These are phyloP conservation scores for Emesis furor DNA, from an alignment of 2,888 invertebrate species.

Conservation along the genomic window DNA sequence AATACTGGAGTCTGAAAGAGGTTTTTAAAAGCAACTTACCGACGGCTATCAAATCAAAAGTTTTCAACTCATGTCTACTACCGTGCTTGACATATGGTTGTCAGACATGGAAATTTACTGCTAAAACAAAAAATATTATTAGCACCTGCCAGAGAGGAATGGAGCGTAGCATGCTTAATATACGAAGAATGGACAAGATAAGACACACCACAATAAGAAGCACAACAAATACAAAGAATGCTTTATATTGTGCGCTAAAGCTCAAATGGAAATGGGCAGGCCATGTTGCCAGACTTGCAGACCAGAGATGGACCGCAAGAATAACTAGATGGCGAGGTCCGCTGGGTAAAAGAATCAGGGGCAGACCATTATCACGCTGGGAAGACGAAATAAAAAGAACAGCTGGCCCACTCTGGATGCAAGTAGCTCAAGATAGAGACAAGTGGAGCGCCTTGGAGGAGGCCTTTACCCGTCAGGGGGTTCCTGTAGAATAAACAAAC, in stretches of 20 bases:
- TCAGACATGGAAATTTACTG: too few relatives aligned
- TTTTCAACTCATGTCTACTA: too few relatives aligned
- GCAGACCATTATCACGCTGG: background rate
- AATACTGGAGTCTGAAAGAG: too few relatives aligned
- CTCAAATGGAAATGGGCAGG: background rate
- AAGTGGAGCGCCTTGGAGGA: background rate
- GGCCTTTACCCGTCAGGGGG: background rate
- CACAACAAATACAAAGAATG: background rate
- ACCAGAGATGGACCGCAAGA: background rate
- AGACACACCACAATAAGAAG: too few relatives aligned
- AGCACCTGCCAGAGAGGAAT: too few relatives aligned
- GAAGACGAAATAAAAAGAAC: background rate
- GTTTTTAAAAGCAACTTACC: too few relatives aligned
- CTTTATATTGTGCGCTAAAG: background rate
- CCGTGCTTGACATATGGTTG: too few relatives aligned
- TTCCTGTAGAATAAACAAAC: background rate
- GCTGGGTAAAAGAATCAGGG: background rate
- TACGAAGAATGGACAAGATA: too few relatives aligned
- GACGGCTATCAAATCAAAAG: too few relatives aligned
- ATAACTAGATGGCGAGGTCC: background rate
- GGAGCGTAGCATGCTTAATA: too few relatives aligned
- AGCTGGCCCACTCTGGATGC: background rate
- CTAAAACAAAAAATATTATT: too few relatives aligned
- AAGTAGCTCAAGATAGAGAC: background rate
- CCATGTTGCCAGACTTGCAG: background rate